phyloP scores from a whole-genome alignment of 2,888 invertebrate genomes.

The Microlaimidae sp. region DNA sequence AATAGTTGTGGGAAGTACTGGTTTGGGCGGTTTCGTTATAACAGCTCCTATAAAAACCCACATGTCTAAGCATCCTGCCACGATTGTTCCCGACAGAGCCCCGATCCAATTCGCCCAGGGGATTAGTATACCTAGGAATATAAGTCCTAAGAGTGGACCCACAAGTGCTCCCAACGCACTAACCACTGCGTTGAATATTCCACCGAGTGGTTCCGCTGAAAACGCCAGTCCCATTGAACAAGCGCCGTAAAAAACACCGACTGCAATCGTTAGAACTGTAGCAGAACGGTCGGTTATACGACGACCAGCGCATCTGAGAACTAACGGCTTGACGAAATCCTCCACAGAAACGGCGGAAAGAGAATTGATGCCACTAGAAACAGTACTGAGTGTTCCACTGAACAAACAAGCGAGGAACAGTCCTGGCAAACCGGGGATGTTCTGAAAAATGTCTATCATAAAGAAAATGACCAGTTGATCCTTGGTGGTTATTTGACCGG shows the following conservation, averaged over 20 bases:
- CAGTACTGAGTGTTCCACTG: slow-evolving; percentile 14
- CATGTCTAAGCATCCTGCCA: not conserved
- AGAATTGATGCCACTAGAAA: slow-evolving; percentile 16
- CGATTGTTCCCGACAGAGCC: not conserved
- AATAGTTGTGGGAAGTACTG: slow-evolving; percentile 1
- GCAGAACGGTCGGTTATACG: not conserved
- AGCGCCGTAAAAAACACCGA: slow-evolving; percentile 2
- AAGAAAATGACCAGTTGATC: slow-evolving; percentile 16
- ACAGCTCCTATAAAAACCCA: slow-evolving; percentile 9
- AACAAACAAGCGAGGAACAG: slow-evolving; percentile 17
- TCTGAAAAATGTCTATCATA: slow-evolving; percentile 7
- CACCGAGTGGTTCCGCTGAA: slow-evolving; percentile 10
- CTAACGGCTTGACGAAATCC: not conserved
- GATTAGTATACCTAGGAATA: slow-evolving; percentile 10
- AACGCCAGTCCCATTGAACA: slow-evolving; percentile 10
- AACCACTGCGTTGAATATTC: slow-evolving; percentile 2
- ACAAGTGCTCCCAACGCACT: slow-evolving; percentile 3
- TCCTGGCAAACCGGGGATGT: slow-evolving; percentile 11
- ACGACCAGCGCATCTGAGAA: not conserved
- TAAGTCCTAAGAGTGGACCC: slow-evolving; percentile 9
- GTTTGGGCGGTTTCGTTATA: not conserved
- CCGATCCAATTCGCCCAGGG: slow-evolving; percentile 12
- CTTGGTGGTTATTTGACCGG: slow-evolving; percentile 17
- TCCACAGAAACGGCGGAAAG: slow-evolving; percentile 13
- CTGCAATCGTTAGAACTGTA: slow-evolving; percentile 1